Evolutionary conservation across 2,888 invertebrate genomes (phyloP).

Genomic region (Synergus laeviventris): DNA sequence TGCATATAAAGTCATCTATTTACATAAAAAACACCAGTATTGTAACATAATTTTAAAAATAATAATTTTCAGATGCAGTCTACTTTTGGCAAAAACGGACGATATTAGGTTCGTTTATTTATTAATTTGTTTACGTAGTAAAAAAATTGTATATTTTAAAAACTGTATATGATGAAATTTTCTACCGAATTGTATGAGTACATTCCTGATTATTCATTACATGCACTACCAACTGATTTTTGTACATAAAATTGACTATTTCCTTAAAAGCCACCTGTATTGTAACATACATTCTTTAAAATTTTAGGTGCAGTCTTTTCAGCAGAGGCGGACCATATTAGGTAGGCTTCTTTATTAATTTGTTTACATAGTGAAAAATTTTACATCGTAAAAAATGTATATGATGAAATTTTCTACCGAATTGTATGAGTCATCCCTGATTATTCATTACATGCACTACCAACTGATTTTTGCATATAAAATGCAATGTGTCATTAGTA

Average conservation of each 20-base stretch:
- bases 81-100: no score
- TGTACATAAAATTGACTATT: neutral
- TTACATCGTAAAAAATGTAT: neutral
- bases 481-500: no score
- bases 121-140: neutral
- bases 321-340: neutral
- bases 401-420: no score
- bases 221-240: constrained; percentile 1
- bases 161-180: neutral
- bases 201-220: neutral
- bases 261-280: neutral
- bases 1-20: no score
- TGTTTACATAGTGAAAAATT: neutral
- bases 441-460: no score
- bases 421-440: no score
- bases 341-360: neutral
- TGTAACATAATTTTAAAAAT: no score
- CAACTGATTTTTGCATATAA: no score
- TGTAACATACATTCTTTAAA: neutral
- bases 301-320: neutral
- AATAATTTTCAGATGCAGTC: no score
- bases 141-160: neutral
- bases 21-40: no score
- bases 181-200: neutral
- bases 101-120: neutral